Evolutionary conservation across 2,113 vertebrate species (phyloP).

Genomic region (Galemys pyrenaicus): DNA sequence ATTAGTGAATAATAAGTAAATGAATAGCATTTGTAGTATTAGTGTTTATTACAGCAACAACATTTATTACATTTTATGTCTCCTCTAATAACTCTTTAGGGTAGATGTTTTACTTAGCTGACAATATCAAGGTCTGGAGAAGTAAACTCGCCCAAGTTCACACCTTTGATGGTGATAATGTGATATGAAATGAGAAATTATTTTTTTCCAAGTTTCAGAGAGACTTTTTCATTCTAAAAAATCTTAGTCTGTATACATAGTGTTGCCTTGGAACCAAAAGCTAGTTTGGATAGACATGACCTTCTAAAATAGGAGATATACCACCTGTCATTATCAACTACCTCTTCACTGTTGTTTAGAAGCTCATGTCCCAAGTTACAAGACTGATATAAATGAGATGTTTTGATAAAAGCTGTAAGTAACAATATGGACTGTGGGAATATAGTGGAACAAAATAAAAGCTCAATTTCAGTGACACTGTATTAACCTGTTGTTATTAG

Average conservation of each 20-base stretch:
- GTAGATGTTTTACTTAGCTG: background rate
- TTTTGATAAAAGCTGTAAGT: background rate
- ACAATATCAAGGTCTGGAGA: background rate
- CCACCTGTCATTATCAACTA: background rate
- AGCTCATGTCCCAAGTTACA: constrained; percentile 15
- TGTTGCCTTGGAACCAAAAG: constrained; percentile 10
- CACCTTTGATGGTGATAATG: background rate
- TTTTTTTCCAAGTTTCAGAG: constrained; percentile 45
- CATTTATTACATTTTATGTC: constrained; percentile 31
- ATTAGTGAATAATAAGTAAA: background rate
- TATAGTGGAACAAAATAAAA: background rate
- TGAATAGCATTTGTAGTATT: background rate
- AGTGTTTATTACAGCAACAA: background rate
- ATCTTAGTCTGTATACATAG: background rate
- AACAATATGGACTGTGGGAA: background rate
- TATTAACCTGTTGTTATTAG: constrained; percentile 81
- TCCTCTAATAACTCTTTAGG: background rate
- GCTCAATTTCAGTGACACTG: background rate
- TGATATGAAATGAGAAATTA: constrained; percentile 15
- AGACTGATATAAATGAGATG: background rate
- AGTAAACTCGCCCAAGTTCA: background rate
- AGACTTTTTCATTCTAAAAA: constrained; percentile 22
- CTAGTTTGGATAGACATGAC: background rate
- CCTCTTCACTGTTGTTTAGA: background rate
- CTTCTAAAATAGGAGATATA: constrained; percentile 40